Evolutionary conservation across 2,888 invertebrate species (phyloP).

Genomic region (Gymnosoma rotundatum): DNA sequence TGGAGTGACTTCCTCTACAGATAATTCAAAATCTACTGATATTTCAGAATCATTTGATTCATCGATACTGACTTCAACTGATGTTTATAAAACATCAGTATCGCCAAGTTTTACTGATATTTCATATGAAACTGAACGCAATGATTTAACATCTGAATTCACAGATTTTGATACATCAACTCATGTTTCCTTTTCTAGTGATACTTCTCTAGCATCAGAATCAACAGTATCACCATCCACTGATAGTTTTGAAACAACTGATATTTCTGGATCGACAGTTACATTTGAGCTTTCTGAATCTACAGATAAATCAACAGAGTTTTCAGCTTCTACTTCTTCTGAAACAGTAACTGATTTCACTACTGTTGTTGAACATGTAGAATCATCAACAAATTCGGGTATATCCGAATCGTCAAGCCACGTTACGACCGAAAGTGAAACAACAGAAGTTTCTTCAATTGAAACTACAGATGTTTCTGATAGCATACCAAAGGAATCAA

Average conservation of each 20-base stretch:
- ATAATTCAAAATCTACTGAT: conserved; percentile 19
- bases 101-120: neutral
- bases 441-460: conserved; percentile 26
- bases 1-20: conserved; percentile 1
- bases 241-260: conserved; percentile 68
- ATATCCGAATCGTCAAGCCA: conserved; percentile 66
- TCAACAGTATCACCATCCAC: conserved; percentile 63
- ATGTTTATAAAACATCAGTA: conserved; percentile 27
- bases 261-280: conserved; percentile 47
- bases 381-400: conserved; percentile 58
- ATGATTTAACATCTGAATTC: conserved; percentile 37
- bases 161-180: conserved; percentile 55
- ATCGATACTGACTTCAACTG: conserved; percentile 25
- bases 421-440: conserved; percentile 51
- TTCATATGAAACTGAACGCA: too few relatives aligned
- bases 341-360: conserved; percentile 28
- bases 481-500: neutral
- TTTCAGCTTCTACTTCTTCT: conserved; percentile 14
- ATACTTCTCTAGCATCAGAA: conserved; percentile 31
- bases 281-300: conserved; percentile 59
- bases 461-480: conserved; percentile 29
- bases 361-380: neutral
- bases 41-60: conserved; percentile 27
- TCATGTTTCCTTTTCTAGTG: conserved; percentile 65
- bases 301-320: conserved; percentile 71